Base-by-base conservation (phyloP, 2,888 invertebrate genomes). In the Aporophyla lueneburgensis region DNA sequence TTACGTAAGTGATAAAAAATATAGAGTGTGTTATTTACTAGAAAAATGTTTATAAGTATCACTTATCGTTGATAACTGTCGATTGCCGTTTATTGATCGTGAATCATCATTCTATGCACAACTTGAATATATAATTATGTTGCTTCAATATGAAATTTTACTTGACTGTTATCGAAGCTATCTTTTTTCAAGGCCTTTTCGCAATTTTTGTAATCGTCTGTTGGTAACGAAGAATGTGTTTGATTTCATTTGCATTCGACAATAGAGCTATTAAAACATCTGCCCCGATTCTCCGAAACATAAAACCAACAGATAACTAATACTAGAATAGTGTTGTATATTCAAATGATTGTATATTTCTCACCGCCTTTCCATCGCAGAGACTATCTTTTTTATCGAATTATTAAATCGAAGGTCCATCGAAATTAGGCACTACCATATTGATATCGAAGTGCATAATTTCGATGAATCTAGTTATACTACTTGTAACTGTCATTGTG, bases 1-100 rank as follows among this genome's bases (percentile, higher is more conserved):
- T 80, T 86, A 86, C 80, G 76, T 80, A 81, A 81, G 76, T 62
- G 89, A 84, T 89, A 85, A 78, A 75, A n/a, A 43, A 61, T 58
- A 74, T 71, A 61, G 62, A 81, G 71, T 79, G 63, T 66, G 43
- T 74, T 86, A 78, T 80, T 84, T 79, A 79, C 71, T 71, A 83
- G 80, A 87, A 83, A 79, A 71, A 78, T 70, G 73, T 56, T 80
- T 74, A 54, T 65, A 71, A 49, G 84, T 71, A 75, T 78, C 43
- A 74, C 65, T 80, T 83, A 86, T 85, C 86, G 40, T 54, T 2
- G 51, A 74, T 80, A 81, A 80, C 74, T 65, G 61, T 74, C 56
- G 76, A 77, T 84, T 66, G 65, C 21, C 43, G 33, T 75, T 62
- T 68, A 77, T 81, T 71, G 78, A 16, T 24, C n/a, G 33, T 77